Base-by-base conservation (phyloP, 2,888 invertebrate genomes). In the Pyrrhosoma nymphula region DNA sequence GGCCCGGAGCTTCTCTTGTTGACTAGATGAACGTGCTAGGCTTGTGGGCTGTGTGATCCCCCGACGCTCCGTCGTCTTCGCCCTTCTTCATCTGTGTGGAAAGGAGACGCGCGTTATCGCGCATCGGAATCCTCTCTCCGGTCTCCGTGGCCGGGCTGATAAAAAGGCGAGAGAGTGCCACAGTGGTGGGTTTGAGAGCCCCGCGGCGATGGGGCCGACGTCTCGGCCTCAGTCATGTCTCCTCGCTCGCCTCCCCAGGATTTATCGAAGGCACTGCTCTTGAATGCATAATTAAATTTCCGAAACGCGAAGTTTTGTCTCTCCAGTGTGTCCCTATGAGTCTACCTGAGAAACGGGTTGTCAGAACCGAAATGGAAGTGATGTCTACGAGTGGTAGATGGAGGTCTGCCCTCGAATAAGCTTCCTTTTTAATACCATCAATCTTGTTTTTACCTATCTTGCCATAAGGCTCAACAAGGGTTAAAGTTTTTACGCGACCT, bases 231-330 rank as follows among this genome's bases (percentile, higher is more conserved):
- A 26, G 26, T 82, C 82, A 30, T 82, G 82, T 82, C 82, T 82
- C 69, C 69, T 69, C 69, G n/a, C 69, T 69, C n/a, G 69, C 26
- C 69, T 69, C 82, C 35, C 82, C 30, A 82, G 82, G 82, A 16
- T 82, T 35, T 35, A 30, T 82, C 82, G 30, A 30, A 82, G 82
- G 30, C 30, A 35, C 26, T 8, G 35, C 82, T 35, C 35, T 82
- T 82, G 82, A 82, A 82, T 82, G 82, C 35, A 30, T 82, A 8
- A 82, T 16, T 82, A 82, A 82, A 35, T 82, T 82, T 82, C 82
- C 35, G 82, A 12, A 60, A 35, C 14, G 82, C 82, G 0, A 82
- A 30, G 14, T 18, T 82, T 82, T 18, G 82, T n/a, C n/a, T 69
- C 12, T 14, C 14, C 26, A n/a, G 10, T 69, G 69, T 69, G 69